These are phyloP conservation scores for Cheilosia soror DNA, from an alignment of 2,888 invertebrate genomes.

Conservation along the genomic window DNA sequence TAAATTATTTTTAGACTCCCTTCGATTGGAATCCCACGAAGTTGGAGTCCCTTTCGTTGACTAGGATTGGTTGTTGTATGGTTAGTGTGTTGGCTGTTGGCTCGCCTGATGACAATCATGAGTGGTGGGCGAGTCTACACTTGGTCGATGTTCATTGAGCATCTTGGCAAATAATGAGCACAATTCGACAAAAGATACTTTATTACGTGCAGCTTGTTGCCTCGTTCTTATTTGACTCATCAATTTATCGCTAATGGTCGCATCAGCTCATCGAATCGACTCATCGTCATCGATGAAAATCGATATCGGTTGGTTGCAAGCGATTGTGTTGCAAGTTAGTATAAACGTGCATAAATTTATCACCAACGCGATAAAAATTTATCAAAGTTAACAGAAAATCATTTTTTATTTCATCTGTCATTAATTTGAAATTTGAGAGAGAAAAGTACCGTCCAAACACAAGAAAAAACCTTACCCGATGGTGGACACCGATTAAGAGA, in stretches of 20 bases:
- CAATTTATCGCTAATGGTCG: constrained; percentile 66
- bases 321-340: constrained; percentile 38
- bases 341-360: constrained; percentile 60
- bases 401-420: constrained; percentile 72
- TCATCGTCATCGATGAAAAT: constrained; percentile 59
- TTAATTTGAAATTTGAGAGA: constrained; percentile 73
- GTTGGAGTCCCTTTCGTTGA: not conserved
- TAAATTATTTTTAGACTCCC: constrained; percentile 69
- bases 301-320: constrained; percentile 47
- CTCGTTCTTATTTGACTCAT: constrained; percentile 49
- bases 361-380: constrained; percentile 62
- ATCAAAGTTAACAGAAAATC: constrained; percentile 69
- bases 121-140: constrained; percentile 43
- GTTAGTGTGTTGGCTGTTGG: constrained; percentile 18
- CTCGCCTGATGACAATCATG: constrained; percentile 53
- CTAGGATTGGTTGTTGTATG: constrained; percentile 10
- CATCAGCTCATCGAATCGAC: constrained; percentile 53
- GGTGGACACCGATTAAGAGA: constrained; percentile 21
- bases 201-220: not conserved
- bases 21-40: constrained; percentile 44
- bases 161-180: constrained; percentile 34
- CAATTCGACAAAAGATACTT: constrained; percentile 36
- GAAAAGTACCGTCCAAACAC: not conserved
- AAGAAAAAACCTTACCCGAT: not conserved
- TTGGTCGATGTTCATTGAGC: constrained; percentile 27